Conservation (phyloP, 2,888 invertebrate species). For the Amphiduros pacificus region DNA sequence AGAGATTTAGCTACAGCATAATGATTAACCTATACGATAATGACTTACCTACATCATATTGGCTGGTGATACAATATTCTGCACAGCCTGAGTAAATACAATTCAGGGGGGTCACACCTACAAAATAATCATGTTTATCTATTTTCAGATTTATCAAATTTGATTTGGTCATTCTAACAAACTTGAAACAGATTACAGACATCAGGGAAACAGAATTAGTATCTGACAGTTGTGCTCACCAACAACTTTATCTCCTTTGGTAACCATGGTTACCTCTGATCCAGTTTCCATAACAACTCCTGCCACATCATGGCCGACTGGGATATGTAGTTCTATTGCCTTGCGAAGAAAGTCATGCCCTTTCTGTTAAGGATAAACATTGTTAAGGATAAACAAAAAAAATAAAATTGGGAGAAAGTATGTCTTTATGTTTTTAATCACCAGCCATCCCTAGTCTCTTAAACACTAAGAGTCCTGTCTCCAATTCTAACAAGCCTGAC, state of each 20-base stretch:
- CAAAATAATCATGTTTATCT: constrained; percentile 8
- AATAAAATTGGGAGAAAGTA: too few species aligned
- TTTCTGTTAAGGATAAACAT: too few species aligned
- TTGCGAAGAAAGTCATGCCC: too few species aligned
- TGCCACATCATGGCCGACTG: constrained; percentile 38
- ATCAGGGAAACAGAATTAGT: too few species aligned
- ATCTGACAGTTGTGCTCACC: constrained; percentile 42
- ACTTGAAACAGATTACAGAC: neutral
- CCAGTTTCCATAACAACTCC: constrained; percentile 58
- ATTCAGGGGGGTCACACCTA: constrained; percentile 60
- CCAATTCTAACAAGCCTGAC: too few species aligned
- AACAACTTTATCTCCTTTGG: constrained; percentile 59
- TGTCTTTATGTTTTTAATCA: too few species aligned
- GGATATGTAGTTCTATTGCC: too few species aligned
- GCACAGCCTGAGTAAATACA: constrained; percentile 60
- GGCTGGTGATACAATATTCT: constrained; percentile 58
- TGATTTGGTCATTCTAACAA: neutral
- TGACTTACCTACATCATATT: constrained; percentile 61
- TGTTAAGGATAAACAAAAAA: too few species aligned
- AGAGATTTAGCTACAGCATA: too few species aligned
- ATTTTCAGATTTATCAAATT: neutral
- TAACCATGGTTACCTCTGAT: constrained; percentile 53
- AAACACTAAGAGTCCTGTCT: too few species aligned
- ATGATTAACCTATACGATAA: neutral
- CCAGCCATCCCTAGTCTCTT: too few species aligned